Percentiles rank a stretch among this genome's conserved stretches.
phyloP scores from a whole-genome alignment of 1,140 invertebrate species.

The Chionoecetes opilio region DNA sequence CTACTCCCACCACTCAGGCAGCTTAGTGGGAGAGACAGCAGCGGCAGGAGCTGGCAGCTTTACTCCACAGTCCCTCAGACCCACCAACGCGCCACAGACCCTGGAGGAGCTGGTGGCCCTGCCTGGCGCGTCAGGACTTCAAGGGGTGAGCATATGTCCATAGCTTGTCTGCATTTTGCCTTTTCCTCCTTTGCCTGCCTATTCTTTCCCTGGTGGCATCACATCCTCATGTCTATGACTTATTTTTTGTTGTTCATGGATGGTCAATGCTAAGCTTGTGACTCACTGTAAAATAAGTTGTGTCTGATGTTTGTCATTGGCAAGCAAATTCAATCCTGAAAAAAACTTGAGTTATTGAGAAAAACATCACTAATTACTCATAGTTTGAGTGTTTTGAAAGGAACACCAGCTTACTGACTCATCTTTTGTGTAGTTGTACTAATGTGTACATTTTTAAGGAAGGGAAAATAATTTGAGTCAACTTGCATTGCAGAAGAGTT shows the following conservation, averaged over 20 bases:
- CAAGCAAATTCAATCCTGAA: too few species aligned
- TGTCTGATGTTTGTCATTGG: too few species aligned
- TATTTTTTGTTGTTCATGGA: too few species aligned
- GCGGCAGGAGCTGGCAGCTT: slow-evolving; percentile 41
- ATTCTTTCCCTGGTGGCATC: neutral
- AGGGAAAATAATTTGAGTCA: too few species aligned
- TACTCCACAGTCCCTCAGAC: slow-evolving; percentile 62
- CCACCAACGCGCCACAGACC: slow-evolving; percentile 74
- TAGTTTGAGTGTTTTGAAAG: too few species aligned
- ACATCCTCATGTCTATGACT: too few species aligned
- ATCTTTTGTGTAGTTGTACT: neutral
- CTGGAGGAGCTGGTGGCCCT: slow-evolving; percentile 80
- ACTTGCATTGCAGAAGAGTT: slow-evolving; percentile 67
- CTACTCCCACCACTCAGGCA: slow-evolving; percentile 61
- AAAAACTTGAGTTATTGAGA: too few species aligned
- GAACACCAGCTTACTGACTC: neutral
- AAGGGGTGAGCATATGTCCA: slow-evolving; percentile 72
- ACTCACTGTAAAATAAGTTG: too few species aligned
- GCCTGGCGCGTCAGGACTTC: slow-evolving; percentile 78
- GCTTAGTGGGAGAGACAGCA: slow-evolving; percentile 49
- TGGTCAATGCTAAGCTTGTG: too few species aligned
- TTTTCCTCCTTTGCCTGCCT: too few species aligned
- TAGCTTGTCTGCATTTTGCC: too few species aligned
- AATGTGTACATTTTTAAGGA: neutral
- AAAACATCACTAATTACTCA: too few species aligned